A percentile compares a stretch with the other conserved stretches of the same genome.
Conservation (phyloP, 2,888 invertebrate species). For the Drosophila meridionalis region DNA sequence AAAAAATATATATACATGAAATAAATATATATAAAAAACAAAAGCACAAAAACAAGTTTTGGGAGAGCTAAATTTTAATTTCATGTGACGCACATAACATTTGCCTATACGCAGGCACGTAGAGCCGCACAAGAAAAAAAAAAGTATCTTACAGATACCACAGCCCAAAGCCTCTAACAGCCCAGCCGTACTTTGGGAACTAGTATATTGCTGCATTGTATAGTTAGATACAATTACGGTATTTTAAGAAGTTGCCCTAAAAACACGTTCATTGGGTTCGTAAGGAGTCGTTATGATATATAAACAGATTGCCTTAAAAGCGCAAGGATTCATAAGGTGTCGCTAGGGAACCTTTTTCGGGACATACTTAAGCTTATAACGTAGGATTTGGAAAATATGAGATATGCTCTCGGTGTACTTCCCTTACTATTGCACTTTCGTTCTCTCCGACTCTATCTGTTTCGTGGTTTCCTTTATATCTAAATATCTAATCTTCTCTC, state of each 20-base stretch:
- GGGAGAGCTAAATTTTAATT: slow-evolving; percentile 70
- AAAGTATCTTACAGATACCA: slow-evolving; percentile 55
- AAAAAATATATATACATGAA: background rate
- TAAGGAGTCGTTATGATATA: background rate
- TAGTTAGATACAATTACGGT: no score
- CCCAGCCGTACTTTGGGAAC: slow-evolving; percentile 31
- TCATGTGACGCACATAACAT: slow-evolving; percentile 74
- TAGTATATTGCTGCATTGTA: background rate
- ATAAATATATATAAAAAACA: background rate
- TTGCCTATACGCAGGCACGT: slow-evolving; percentile 58
- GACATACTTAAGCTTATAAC: background rate
- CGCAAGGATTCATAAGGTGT: no score
- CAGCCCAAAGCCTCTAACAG: slow-evolving; percentile 5
- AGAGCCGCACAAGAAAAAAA: slow-evolving; percentile 52
- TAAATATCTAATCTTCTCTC: no score
- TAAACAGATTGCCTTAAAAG: no score
- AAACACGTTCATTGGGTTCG: background rate
- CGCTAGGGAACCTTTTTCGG: no score
- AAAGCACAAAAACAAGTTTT: slow-evolving; percentile 54
- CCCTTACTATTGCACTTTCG: no score
- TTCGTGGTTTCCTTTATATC: no score
- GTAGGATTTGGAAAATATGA: background rate
- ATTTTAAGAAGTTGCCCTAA: background rate
- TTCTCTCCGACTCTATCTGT: background rate
- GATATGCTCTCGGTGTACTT: background rate